These are phyloP conservation scores for Psittacula echo DNA, from an alignment of 2,797 vertebrate species.

Conservation along the genomic window DNA sequence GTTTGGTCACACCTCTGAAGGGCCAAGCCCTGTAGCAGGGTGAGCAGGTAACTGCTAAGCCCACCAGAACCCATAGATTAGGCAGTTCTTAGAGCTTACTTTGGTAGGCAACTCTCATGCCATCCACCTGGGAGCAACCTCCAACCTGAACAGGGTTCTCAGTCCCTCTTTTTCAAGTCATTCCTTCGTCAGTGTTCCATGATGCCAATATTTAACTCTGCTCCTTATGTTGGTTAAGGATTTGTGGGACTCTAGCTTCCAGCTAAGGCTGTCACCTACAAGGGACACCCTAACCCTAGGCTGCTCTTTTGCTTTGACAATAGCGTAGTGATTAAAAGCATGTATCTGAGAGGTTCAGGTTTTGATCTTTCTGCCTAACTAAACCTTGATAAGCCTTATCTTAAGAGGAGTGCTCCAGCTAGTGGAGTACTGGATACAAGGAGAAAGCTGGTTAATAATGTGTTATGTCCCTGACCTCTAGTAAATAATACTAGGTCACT, in stretches of 20 bases:
- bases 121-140: not conserved
- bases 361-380: not conserved
- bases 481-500: not conserved
- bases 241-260: not conserved
- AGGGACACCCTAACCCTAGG: not conserved
- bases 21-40: not conserved
- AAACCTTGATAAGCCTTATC: not conserved
- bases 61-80: not conserved
- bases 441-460: not conserved
- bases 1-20: not conserved
- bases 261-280: not conserved
- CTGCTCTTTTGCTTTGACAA: not conserved
- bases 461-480: not conserved
- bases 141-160: not conserved
- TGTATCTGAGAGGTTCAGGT: not conserved
- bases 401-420: not conserved
- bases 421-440: not conserved
- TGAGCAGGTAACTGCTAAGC: not conserved
- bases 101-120: not conserved
- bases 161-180: not conserved
- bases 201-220: not conserved
- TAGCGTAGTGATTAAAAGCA: not conserved
- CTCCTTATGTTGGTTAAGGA: not conserved
- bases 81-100: not conserved
- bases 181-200: not conserved